A percentile compares a stretch with the other conserved stretches of the same genome.
These are phyloP conservation scores for Charaxes varanes DNA, from an alignment of 1,140 invertebrate species.

Conservation along the genomic window DNA sequence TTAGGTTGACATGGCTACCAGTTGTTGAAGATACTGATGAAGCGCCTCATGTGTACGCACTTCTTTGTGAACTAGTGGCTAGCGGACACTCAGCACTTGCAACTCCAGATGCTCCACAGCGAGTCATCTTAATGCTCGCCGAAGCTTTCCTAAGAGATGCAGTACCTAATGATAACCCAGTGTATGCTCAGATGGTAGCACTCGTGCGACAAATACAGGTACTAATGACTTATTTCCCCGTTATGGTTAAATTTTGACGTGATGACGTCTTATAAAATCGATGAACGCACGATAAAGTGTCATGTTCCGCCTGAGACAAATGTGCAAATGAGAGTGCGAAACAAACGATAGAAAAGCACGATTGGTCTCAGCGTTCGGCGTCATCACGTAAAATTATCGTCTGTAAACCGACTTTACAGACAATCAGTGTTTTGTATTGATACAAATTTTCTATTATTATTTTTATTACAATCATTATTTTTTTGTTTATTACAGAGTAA, in stretches of 20 bases:
- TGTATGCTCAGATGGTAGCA: slow-evolving; percentile 85
- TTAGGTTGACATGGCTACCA: slow-evolving; percentile 94
- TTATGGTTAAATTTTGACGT: too few species aligned
- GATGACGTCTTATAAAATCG: too few species aligned
- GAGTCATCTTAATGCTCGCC: slow-evolving; percentile 90
- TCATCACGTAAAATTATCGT: too few species aligned
- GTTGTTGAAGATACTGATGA: slow-evolving; percentile 97
- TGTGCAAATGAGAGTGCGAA: too few species aligned
- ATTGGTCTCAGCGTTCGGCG: too few species aligned
- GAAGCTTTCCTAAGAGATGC: slow-evolving; percentile 91
- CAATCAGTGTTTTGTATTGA: too few species aligned
- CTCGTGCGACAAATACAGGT: slow-evolving; percentile 64
- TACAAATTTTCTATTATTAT: too few species aligned
- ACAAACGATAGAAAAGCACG: too few species aligned
- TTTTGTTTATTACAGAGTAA: slow-evolving; percentile 75
- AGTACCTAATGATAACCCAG: slow-evolving; percentile 81
- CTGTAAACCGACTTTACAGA: too few species aligned
- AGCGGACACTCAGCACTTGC: slow-evolving; percentile 89
- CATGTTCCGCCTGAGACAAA: too few species aligned
- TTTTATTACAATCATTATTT: too few species aligned
- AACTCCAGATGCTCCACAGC: slow-evolving; percentile 91
- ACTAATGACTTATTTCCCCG: slow-evolving; percentile 3
- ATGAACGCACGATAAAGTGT: too few species aligned
- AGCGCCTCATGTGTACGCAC: slow-evolving; percentile 94
- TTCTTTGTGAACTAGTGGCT: slow-evolving; percentile 96